phyloP scores from a whole-genome alignment of 2,888 invertebrate genomes.

The Leistus spinibarbis region DNA sequence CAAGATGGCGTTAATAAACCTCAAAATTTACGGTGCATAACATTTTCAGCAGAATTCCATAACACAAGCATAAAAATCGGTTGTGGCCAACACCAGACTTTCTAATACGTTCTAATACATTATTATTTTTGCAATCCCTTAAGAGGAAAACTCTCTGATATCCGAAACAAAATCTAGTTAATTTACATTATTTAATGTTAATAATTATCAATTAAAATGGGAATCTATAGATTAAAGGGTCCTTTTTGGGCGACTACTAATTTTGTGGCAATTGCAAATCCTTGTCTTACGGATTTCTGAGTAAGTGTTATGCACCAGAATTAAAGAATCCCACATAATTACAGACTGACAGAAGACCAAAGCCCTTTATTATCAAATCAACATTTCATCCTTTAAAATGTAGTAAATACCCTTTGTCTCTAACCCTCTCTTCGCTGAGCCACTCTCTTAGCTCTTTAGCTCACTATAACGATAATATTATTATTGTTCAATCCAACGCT shows the following conservation, averaged over 20 bases:
- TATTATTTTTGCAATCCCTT: too few relatives aligned
- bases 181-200: too few relatives aligned
- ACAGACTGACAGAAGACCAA: background rate
- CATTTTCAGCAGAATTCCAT: background rate
- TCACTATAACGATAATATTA: background rate
- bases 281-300: too few relatives aligned
- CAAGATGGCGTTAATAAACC: slow-evolving; percentile 3
- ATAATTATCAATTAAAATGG: too few relatives aligned
- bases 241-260: too few relatives aligned
- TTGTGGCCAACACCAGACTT: too few relatives aligned
- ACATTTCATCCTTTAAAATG: background rate
- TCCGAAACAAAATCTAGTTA: too few relatives aligned
- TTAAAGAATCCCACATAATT: background rate
- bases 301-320: background rate
- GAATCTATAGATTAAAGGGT: too few relatives aligned
- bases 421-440: background rate
- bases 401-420: background rate
- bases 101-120: too few relatives aligned
- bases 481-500: slow-evolving; percentile 15
- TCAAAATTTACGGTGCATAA: background rate
- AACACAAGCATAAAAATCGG: too few relatives aligned
- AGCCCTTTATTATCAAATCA: background rate
- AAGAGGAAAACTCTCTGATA: too few relatives aligned
- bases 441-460: slow-evolving; percentile 2
- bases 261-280: too few relatives aligned